Percentiles rank a stretch among this genome's conserved stretches.
These are phyloP conservation scores for Leuciscus waleckii DNA, from an alignment of 2,797 vertebrate species.

Conservation along the genomic window DNA sequence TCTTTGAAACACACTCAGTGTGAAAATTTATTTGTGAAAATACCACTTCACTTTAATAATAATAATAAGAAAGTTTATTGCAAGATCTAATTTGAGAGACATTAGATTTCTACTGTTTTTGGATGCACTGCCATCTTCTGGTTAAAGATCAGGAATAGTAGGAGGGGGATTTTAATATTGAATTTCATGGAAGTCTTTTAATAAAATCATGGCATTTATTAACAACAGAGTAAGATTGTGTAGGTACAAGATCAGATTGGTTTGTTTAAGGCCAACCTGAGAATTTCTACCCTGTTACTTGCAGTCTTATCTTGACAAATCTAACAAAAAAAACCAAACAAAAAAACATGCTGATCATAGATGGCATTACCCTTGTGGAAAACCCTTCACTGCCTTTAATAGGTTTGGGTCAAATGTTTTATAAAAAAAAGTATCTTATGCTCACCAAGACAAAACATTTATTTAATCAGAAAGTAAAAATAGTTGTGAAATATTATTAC, in stretches of 20 bases:
- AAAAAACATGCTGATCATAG: neutral
- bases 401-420: neutral
- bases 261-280: neutral
- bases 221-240: neutral
- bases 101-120: neutral
- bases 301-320: neutral
- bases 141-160: neutral
- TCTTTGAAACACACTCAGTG: neutral
- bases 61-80: neutral
- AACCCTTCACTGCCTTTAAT: neutral
- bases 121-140: conserved; percentile 54
- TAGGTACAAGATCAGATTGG: neutral
- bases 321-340: neutral
- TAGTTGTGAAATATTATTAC: neutral
- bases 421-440: neutral
- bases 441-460: neutral
- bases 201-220: neutral
- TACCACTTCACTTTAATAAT: neutral
- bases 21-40: neutral
- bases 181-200: neutral
- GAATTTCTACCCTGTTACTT: neutral
- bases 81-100: neutral
- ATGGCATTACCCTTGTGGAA: neutral
- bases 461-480: neutral
- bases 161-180: neutral